Evolutionary conservation across 92 coral and sea anemone species (phyloP).

Genomic region (Epizoanthus rinbou): DNA sequence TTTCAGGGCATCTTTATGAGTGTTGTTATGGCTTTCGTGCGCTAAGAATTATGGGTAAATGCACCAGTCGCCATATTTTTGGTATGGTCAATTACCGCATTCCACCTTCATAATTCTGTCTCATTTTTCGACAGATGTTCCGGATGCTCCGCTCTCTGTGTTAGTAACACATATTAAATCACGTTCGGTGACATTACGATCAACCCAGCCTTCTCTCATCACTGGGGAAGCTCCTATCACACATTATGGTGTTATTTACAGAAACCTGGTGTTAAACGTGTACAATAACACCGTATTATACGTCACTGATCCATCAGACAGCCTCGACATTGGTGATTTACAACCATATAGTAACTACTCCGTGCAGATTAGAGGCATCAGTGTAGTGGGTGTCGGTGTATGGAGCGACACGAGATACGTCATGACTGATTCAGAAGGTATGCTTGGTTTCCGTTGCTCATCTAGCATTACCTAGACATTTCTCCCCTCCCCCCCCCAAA

Average conservation of each 20-base stretch:
- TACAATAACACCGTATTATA: background rate
- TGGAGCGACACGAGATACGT: constrained; percentile 44
- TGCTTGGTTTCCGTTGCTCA: background rate
- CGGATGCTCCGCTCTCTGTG: constrained; percentile 24
- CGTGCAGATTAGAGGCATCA: constrained; percentile 46
- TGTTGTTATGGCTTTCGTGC: too few relatives aligned
- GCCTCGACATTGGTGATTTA: constrained; percentile 6
- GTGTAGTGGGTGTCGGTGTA: constrained; percentile 54
- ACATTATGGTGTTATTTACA: constrained; percentile 14
- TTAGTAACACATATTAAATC: constrained; percentile 7
- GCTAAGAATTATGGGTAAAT: too few relatives aligned
- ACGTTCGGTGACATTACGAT: constrained; percentile 34
- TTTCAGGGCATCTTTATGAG: too few relatives aligned
- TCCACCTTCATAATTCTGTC: background rate
- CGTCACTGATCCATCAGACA: background rate
- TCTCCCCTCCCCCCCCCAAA: too few relatives aligned
- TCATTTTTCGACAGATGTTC: constrained; percentile 30
- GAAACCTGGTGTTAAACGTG: background rate
- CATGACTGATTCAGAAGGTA: constrained; percentile 58
- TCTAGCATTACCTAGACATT: too few relatives aligned
- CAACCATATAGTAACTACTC: constrained; percentile 45
- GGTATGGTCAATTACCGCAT: too few relatives aligned
- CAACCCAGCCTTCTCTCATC: constrained; percentile 23
- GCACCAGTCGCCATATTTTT: too few relatives aligned
- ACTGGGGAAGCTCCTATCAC: constrained; percentile 25